phyloP scores from a whole-genome alignment of 1,140 invertebrate genomes.

The Eumaeus atala region DNA sequence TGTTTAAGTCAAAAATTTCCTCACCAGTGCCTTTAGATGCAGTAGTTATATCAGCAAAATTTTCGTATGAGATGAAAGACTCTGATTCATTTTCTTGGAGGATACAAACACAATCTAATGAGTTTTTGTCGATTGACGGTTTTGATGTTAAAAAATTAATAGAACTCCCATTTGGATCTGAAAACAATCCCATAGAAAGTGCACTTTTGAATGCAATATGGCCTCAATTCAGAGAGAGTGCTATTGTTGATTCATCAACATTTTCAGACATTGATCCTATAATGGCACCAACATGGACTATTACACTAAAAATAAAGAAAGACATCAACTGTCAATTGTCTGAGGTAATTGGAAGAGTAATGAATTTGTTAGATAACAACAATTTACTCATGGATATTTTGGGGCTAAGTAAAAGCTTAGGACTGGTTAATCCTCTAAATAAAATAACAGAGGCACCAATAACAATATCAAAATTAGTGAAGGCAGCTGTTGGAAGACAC shows the following conservation, averaged over 20 bases:
- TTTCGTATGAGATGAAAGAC: conserved; percentile 83
- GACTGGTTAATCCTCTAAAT: conserved; percentile 58
- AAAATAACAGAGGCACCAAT: conserved; percentile 69
- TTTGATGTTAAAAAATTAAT: conserved; percentile 68
- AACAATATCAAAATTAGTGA: conserved; percentile 66
- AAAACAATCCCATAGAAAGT: conserved; percentile 86
- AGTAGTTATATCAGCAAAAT: conserved; percentile 85
- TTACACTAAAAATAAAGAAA: conserved; percentile 77
- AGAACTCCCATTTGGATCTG: conserved; percentile 88
- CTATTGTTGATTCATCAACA: conserved; percentile 89
- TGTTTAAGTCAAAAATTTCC: conserved; percentile 88
- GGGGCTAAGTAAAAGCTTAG: conserved; percentile 58
- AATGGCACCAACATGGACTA: conserved; percentile 87
- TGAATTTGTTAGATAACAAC: conserved; percentile 55
- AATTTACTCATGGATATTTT: conserved; percentile 58
- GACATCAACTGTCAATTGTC: conserved; percentile 79
- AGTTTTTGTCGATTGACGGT: conserved; percentile 81
- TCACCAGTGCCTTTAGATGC: conserved; percentile 77
- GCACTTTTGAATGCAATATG: conserved; percentile 90
- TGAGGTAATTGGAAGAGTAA: conserved; percentile 75
- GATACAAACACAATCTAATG: conserved; percentile 83
- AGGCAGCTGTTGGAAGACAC: conserved; percentile 57
- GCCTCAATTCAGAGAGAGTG: conserved; percentile 88
- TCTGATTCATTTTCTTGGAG: conserved; percentile 76
- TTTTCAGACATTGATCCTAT: conserved; percentile 92